A percentile compares a stretch with the other conserved stretches of the same genome.
Evolutionary conservation across 2,797 vertebrate species (phyloP).

Genomic region (Onychomys arenicola): DNA sequence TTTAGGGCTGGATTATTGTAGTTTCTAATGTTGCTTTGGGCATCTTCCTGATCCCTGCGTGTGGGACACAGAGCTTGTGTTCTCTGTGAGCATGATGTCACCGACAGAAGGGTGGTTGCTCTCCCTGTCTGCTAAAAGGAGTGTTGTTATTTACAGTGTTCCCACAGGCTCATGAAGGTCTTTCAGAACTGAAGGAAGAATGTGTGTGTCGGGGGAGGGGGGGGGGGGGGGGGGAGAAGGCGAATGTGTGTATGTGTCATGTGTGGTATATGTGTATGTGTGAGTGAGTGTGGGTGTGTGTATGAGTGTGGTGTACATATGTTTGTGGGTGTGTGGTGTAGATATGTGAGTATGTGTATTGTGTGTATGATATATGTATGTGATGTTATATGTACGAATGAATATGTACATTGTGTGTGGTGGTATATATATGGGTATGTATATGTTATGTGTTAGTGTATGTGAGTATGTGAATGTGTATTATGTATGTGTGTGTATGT

Average conservation of each 20-base stretch:
- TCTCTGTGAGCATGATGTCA: background rate
- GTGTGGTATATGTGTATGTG: background rate
- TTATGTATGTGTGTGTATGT: background rate
- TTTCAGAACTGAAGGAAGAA: background rate
- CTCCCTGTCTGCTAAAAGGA: accelerated
- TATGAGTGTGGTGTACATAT: background rate
- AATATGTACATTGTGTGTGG: background rate
- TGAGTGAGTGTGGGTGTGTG: background rate
- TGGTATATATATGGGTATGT: background rate
- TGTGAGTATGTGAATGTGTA: background rate
- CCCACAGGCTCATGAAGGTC: background rate
- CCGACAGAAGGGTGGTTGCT: accelerated
- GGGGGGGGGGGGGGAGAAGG: background rate
- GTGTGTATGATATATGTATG: background rate
- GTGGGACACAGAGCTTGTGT: too few species aligned
- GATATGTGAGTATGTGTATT: background rate
- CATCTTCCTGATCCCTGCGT: background rate
- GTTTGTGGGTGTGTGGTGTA: background rate
- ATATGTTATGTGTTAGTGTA: background rate
- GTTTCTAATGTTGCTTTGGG: background rate
- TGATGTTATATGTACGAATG: background rate
- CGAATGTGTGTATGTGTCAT: background rate
- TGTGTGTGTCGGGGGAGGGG: background rate
- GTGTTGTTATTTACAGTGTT: accelerated
- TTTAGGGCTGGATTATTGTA: background rate